Evolutionary conservation across 30 jellyfish, hydroid and myxozoan species (phyloP).

Genomic region (Hydractinia symbiolongicarpus): DNA sequence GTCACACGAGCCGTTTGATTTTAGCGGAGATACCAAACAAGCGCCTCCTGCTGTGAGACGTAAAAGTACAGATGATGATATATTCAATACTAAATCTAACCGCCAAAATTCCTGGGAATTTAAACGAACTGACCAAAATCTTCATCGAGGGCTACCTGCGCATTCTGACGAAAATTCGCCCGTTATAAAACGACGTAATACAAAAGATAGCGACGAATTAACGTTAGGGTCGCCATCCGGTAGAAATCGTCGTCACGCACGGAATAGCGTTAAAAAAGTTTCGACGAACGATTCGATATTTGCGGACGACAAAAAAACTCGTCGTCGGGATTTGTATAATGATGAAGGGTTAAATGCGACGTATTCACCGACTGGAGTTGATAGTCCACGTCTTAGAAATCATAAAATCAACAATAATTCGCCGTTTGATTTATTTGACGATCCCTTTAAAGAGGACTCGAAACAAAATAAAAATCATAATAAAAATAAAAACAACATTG

Average conservation of each 20-base stretch:
- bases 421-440: slow-evolving; percentile 20
- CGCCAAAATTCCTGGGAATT: slow-evolving; percentile 33
- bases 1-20: slow-evolving; percentile 54
- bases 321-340: slow-evolving; percentile 5
- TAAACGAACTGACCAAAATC: slow-evolving; percentile 50
- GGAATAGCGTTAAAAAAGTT: background rate
- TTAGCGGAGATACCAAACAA: slow-evolving; percentile 19
- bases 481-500: background rate
- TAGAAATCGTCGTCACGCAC: background rate
- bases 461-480: background rate
- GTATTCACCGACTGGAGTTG: slow-evolving; percentile 6
- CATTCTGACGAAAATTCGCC: slow-evolving; percentile 37
- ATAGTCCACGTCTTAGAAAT: background rate
- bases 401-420: background rate
- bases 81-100: slow-evolving; percentile 16
- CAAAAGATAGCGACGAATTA: slow-evolving; percentile 22
- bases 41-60: background rate
- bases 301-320: slow-evolving; percentile 10
- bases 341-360: background rate
- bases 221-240: slow-evolving; percentile 1
- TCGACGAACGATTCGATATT: background rate
- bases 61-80: slow-evolving; percentile 4
- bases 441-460: slow-evolving; percentile 14
- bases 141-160: slow-evolving; percentile 69
- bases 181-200: slow-evolving; percentile 32